Conservation (phyloP, 2,888 invertebrate species). For the Schrankia costaestrigalis region DNA sequence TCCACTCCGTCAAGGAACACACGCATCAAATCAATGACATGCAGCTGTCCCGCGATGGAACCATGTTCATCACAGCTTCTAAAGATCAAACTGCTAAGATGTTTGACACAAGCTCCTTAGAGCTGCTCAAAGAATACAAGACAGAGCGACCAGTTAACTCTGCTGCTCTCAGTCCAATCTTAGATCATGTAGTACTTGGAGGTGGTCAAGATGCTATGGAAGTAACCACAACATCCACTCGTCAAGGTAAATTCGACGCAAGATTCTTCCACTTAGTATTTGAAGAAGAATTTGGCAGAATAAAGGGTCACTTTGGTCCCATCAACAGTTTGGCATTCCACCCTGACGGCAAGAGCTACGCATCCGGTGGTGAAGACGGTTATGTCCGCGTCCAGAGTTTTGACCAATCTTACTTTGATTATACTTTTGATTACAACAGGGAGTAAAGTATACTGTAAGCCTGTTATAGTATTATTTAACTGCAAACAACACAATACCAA, state of each 20-base stretch:
- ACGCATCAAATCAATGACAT: constrained; percentile 95
- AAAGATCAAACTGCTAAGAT: constrained; percentile 98
- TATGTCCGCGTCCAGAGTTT: constrained; percentile 97
- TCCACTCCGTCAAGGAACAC: constrained; percentile 90
- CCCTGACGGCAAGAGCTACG: constrained; percentile 97
- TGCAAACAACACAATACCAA: constrained; percentile 20
- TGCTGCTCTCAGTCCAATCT: constrained; percentile 96
- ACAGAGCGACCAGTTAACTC: constrained; percentile 99
- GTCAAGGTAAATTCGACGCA: constrained; percentile 98
- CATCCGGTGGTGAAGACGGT: constrained; percentile 99
- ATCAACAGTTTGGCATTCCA: constrained; percentile 99
- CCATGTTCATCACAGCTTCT: constrained; percentile 98
- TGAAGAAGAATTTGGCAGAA: constrained; percentile 97
- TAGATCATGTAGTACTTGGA: constrained; percentile 97
- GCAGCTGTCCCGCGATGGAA: constrained; percentile 95
- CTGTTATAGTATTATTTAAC: constrained; percentile 22
- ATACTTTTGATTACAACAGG: constrained; percentile 91
- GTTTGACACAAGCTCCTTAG: constrained; percentile 93
- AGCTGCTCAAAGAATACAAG: constrained; percentile 96
- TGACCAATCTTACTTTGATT: constrained; percentile 97
- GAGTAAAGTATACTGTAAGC: constrained; percentile 58
- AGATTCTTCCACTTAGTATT: constrained; percentile 96
- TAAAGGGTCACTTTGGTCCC: constrained; percentile 99
- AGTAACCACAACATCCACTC: constrained; percentile 96
- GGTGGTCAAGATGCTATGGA: constrained; percentile 99